A percentile compares a stretch with the other conserved stretches of the same genome.
These are phyloP conservation scores for Leistus spinibarbis DNA, from an alignment of 2,888 invertebrate species.

Conservation along the genomic window DNA sequence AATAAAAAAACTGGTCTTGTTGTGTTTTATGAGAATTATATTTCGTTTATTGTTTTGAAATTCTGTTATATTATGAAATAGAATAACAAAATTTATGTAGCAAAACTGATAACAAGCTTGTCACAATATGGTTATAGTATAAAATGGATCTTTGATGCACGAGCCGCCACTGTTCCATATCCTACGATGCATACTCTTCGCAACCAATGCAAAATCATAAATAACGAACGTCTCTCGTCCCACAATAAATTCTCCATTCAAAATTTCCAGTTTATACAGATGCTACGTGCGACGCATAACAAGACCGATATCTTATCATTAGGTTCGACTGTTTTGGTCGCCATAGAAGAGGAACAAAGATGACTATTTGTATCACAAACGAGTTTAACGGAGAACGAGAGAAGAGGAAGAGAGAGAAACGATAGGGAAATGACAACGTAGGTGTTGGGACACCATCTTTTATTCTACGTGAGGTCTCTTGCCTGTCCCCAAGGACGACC, in stretches of 20 bases:
- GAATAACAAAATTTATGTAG: too few species aligned
- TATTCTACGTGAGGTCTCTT: neutral
- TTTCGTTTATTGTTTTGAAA: too few species aligned
- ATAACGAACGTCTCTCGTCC: constrained; percentile 34
- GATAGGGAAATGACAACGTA: neutral
- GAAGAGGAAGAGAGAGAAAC: neutral
- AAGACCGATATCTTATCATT: constrained; percentile 39
- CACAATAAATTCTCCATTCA: constrained; percentile 39
- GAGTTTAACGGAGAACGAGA: neutral
- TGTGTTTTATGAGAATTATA: too few species aligned
- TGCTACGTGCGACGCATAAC: constrained; percentile 38
- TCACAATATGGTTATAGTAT: too few species aligned
- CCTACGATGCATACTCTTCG: neutral
- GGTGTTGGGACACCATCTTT: neutral
- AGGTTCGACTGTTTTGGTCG: neutral
- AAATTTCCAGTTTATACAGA: constrained; percentile 39
- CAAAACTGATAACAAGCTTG: too few species aligned
- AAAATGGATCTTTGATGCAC: too few species aligned
- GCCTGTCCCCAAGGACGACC: neutral
- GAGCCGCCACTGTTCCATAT: neutral
- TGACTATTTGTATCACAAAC: neutral
- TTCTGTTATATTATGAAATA: too few species aligned
- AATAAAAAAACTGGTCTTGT: too few species aligned
- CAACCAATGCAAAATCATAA: constrained; percentile 40
- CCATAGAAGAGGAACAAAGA: neutral